phyloP scores from a whole-genome alignment of 2,113 vertebrate genomes.

The Eonycteris spelaea region DNA sequence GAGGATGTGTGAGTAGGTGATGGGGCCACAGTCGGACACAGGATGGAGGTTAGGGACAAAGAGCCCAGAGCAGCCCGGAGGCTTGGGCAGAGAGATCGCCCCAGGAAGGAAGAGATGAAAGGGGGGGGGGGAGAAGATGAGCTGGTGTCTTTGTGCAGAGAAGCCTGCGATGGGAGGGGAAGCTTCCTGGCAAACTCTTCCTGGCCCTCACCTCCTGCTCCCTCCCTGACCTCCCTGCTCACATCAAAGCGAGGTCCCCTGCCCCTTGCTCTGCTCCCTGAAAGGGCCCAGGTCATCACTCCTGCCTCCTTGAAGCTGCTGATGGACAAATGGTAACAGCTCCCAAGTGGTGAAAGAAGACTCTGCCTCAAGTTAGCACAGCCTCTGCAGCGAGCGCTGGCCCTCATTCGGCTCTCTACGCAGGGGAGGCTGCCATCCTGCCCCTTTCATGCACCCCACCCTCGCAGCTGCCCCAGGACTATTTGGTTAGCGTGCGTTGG shows the following conservation, averaged over 20 bases:
- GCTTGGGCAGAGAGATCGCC: neutral
- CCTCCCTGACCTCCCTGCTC: conserved; percentile 47
- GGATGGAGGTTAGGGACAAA: neutral
- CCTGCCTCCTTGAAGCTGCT: neutral
- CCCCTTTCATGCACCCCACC: neutral
- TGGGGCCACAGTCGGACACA: neutral
- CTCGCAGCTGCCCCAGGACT: neutral
- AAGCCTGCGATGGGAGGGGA: neutral
- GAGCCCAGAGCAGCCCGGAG: neutral
- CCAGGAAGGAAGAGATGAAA: conserved; percentile 25
- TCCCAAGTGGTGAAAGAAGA: conserved; percentile 49
- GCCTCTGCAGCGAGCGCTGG: neutral
- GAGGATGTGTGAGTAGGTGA: neutral
- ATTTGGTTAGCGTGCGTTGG: neutral
- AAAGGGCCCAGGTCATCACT: neutral
- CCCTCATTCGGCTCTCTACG: neutral
- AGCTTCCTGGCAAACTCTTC: neutral
- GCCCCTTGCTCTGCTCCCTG: neutral
- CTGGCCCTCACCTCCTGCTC: neutral
- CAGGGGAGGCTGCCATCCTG: neutral
- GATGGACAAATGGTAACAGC: conserved; percentile 55
- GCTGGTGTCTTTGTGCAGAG: neutral
- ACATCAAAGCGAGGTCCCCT: conserved; percentile 69
- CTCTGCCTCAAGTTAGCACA: neutral
- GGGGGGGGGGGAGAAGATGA: neutral